Evolutionary conservation across 37 sponge, comb jelly and placozoan species (phyloP).

Genomic region (Ephydatia muelleri): DNA sequence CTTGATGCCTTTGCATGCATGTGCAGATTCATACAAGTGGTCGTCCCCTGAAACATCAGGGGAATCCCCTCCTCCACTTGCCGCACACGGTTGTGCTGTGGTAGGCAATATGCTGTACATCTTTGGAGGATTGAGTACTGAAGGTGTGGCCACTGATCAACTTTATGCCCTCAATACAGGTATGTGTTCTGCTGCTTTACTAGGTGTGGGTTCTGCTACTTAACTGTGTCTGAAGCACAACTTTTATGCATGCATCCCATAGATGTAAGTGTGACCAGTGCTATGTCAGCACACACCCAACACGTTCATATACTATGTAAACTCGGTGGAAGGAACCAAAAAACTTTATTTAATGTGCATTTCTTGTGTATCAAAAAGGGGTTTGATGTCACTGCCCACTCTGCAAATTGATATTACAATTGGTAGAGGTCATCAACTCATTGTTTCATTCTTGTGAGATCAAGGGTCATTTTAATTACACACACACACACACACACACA

Average conservation of each 20-base stretch:
- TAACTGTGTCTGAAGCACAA: neutral
- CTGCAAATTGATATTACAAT: no score
- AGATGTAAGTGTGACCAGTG: neutral
- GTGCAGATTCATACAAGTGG: slow-evolving; percentile 34
- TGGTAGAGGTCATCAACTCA: no score
- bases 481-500: no score
- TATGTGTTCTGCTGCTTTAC: slow-evolving; percentile 11
- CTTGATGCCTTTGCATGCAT: neutral
- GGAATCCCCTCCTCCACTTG: slow-evolving; percentile 43
- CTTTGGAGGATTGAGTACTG: slow-evolving; percentile 67
- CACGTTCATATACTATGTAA: neutral
- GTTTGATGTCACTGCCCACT: no score
- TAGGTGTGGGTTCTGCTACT: neutral
- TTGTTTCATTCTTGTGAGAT: no score
- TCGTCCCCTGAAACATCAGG: slow-evolving; percentile 12
- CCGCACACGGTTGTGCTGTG: slow-evolving; percentile 71
- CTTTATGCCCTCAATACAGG: slow-evolving; percentile 68
- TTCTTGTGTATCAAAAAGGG: no score
- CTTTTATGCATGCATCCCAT: neutral
- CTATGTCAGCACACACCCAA: neutral
- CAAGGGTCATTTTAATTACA: no score
- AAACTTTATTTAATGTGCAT: no score
- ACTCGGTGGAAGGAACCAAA: neutral
- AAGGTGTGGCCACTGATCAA: slow-evolving; percentile 23
- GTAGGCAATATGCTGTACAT: slow-evolving; percentile 27